These are phyloP conservation scores for Perca schrenkii DNA, from an alignment of 2,113 vertebrate genomes.

Conservation along the genomic window DNA sequence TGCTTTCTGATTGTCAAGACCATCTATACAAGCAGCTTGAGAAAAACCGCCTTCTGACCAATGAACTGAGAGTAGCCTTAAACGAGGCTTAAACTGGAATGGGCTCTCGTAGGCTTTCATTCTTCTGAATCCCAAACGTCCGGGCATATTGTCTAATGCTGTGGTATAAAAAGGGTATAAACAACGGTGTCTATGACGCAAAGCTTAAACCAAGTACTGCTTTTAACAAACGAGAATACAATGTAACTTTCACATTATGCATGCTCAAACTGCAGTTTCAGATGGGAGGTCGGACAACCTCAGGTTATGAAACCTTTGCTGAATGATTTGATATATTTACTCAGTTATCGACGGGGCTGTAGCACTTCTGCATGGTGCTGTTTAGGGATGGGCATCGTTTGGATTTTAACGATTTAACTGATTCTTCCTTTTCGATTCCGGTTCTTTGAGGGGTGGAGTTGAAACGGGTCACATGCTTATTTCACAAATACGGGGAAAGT, in stretches of 20 bases:
- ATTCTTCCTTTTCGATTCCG: no score
- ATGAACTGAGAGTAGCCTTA: conserved; percentile 95
- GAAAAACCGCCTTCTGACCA: conserved; percentile 95
- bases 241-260: conserved; percentile 47
- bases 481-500: no score
- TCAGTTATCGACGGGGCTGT: conserved; percentile 56
- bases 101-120: conserved; percentile 15
- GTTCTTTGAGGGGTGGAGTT: no score
- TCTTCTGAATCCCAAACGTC: conserved; percentile 44
- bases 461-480: no score
- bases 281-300: conserved; percentile 12
- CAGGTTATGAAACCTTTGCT: not conserved
- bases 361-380: conserved; percentile 2
- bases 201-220: conserved; percentile 15
- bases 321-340: conserved; percentile 6
- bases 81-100: conserved; percentile 88
- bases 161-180: conserved; percentile 29
- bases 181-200: conserved; percentile 16
- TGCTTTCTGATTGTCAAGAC: conserved; percentile 91
- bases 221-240: conserved; percentile 28
- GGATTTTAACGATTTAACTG: no score
- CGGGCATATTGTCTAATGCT: conserved; percentile 36
- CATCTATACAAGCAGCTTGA: conserved; percentile 97
- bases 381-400: not conserved
- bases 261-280: conserved; percentile 46